These are phyloP conservation scores for Heliconius aoede DNA, from an alignment of 2,888 invertebrate genomes.

Conservation along the genomic window DNA sequence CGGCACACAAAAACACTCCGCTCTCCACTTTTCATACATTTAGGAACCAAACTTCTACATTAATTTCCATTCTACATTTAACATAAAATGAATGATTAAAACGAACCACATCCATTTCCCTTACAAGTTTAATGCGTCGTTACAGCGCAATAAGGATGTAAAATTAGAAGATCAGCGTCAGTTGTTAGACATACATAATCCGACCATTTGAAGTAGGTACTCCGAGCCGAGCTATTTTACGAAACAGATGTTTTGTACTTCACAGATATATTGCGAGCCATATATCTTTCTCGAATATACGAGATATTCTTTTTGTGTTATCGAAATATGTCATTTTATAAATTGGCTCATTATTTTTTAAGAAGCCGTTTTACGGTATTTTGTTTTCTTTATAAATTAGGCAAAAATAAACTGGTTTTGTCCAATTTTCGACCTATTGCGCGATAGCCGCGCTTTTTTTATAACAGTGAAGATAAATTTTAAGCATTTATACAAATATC, in stretches of 20 bases:
- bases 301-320: background rate
- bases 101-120: background rate
- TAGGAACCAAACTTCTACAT: background rate
- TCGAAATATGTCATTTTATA: background rate
- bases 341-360: background rate
- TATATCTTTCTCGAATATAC: constrained; percentile 14
- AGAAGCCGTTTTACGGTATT: background rate
- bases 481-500: no score
- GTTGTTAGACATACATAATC: constrained; percentile 31
- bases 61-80: background rate
- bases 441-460: no score
- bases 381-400: no score
- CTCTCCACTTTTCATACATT: background rate
- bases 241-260: constrained; percentile 24
- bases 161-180: constrained; percentile 34
- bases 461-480: background rate
- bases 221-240: constrained; percentile 20
- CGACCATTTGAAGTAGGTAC: constrained; percentile 18
- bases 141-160: constrained; percentile 24
- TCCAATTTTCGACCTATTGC: no score
- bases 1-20: background rate
- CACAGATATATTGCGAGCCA: constrained; percentile 20
- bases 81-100: constrained; percentile 6
- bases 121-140: constrained; percentile 17
- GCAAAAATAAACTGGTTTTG: no score